Evolutionary conservation across 2,888 invertebrate species (phyloP), one percentile per base, ranked within the genome.

Genomic region (Hoplodrina ambigua): DNA sequence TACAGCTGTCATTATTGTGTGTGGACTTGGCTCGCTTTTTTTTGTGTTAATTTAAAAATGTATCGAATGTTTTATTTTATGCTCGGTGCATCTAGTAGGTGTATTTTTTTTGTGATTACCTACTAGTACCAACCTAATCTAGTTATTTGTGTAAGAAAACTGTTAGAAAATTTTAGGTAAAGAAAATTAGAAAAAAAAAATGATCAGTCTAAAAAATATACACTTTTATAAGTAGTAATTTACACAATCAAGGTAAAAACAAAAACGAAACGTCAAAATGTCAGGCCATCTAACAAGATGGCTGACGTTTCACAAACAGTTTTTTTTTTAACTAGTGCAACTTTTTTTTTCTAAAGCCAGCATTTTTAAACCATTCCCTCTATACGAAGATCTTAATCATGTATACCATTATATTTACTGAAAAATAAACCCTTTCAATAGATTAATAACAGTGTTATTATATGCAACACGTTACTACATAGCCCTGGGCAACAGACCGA

Each of bases 1-100:
- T 79, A 79, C 80, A 76, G 75, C 80, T 76, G 76, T 73, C 75
- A 63, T 60, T 79, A 72, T 19, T 54, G 58, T 30, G 17, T 30
- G 17, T n/a, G 33, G 54, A 59, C 57, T 17, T 46, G 41, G 46
- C 3, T n/a, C 17, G 19, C n/a, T 60, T 25, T 30, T 20, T 63
- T 53, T 41, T 10, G 2, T 62, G 41, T 41, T 3, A 6, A 46
- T 52, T 44, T 4, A 64, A 50, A 54, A 20, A 50, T 65, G 19
- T 46, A 60, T 75, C 15, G 53, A 13, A 20, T 60, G 50, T 78
- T 60, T 60, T 52, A 50, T 61, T 53, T 46, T 17, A n/a, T 37
- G 37, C 41, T 15, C 15, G 11, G n/a, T 2, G 17, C 17, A 59
- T 44, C 44, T 49, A 25, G 15, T 30, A 30, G 4, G 11, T 54